Conservation (phyloP, 2,797 vertebrate genomes). For the Cacajao melanocephalus region DNA sequence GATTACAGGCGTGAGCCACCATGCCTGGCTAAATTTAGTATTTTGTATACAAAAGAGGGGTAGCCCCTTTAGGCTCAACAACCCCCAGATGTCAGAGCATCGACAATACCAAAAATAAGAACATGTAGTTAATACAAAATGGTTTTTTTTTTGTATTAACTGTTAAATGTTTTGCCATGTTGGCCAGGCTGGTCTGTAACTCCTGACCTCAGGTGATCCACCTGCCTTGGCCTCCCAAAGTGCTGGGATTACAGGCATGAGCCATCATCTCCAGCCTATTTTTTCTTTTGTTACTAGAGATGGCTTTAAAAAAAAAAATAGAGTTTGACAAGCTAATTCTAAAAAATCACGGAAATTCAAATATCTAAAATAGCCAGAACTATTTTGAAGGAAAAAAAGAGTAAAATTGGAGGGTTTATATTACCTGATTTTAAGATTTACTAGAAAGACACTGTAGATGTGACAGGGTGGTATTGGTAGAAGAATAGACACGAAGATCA, state of each 20-base stretch:
- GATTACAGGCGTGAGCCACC: too few species aligned
- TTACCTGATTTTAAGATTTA: background rate
- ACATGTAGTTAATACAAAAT: background rate
- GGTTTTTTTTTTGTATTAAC: too few species aligned
- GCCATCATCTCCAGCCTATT: too few species aligned
- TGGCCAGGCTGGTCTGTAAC: too few species aligned
- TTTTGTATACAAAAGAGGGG: background rate
- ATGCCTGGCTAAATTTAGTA: too few species aligned
- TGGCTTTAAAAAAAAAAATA: background rate
- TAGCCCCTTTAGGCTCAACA: background rate
- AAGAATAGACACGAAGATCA: background rate
- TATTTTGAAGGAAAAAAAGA: background rate
- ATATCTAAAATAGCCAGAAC: background rate
- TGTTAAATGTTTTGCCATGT: too few species aligned
- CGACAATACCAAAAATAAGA: background rate
- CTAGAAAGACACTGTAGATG: too few species aligned
- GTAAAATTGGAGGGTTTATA: background rate
- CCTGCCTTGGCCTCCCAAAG: too few species aligned
- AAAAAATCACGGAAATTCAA: background rate
- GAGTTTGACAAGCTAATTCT: background rate
- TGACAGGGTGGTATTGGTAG: background rate
- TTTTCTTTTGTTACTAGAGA: too few species aligned
- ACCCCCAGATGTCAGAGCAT: background rate
- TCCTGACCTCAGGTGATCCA: too few species aligned
- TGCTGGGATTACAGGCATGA: too few species aligned